Evolutionary conservation across 2,113 vertebrate species (phyloP).

Genomic region (Corapipo altera): DNA sequence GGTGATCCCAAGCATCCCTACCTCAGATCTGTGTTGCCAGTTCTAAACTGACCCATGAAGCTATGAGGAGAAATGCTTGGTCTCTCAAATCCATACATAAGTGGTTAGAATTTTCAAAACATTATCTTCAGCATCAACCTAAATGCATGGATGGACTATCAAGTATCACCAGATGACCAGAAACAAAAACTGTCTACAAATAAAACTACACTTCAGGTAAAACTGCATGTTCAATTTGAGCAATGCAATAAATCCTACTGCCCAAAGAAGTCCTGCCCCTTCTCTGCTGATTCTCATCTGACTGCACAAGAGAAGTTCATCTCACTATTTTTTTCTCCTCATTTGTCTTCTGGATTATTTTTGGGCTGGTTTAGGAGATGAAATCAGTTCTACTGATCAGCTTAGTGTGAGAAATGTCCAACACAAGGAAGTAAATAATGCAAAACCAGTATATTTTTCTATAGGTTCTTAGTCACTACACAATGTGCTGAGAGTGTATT

Average conservation of each 20-base stretch:
- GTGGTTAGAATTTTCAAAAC: neutral
- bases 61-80: neutral
- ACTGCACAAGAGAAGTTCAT: neutral
- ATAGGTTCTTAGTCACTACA: neutral
- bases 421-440: neutral
- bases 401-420: neutral
- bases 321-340: neutral
- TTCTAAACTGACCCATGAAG: neutral
- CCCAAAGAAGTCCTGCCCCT: neutral
- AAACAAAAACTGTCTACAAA: neutral
- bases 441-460: neutral
- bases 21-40: neutral
- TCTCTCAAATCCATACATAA: neutral
- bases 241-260: neutral
- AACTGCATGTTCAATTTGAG: neutral
- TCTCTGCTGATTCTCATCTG: neutral
- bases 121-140: neutral
- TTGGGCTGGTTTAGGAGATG: neutral
- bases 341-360: neutral
- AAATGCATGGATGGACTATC: neutral
- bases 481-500: neutral
- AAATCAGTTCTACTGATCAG: neutral
- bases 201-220: neutral
- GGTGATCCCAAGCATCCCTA: neutral
- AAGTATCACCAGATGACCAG: neutral